Conservation (phyloP, 2,888 invertebrate species). For the Villa cingulata region DNA sequence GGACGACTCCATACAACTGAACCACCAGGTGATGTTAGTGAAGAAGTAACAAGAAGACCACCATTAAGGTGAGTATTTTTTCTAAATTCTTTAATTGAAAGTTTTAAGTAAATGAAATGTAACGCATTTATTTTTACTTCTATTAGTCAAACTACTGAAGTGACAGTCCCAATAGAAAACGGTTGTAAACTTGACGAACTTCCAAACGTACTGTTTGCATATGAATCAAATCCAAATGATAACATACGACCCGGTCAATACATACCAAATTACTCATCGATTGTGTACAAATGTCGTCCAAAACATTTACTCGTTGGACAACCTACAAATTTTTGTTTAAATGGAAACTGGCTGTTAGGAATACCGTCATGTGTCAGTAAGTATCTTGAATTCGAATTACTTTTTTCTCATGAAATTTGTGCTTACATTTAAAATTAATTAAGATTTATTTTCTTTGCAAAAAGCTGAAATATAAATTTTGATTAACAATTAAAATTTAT, state of each 20-base stretch:
- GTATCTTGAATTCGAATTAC: neutral
- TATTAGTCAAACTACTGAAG: neutral
- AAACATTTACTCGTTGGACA: neutral
- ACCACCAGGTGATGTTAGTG: neutral
- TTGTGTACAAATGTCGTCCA: conserved; percentile 1
- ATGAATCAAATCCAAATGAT: conserved; percentile 2
- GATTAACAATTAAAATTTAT: no score
- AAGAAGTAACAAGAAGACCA: no score
- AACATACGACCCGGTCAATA: neutral
- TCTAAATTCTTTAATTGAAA: no score
- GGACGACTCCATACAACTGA: neutral
- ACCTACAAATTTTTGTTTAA: neutral
- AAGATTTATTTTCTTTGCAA: no score
- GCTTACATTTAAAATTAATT: neutral
- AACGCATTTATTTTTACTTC: no score
- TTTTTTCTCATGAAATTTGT: neutral
- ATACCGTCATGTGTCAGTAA: conserved; percentile 7
- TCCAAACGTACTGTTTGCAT: neutral
- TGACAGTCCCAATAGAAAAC: neutral
- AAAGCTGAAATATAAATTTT: no score
- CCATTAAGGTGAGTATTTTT: no score
- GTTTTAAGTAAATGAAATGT: no score
- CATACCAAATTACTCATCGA: neutral
- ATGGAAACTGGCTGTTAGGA: neutral
- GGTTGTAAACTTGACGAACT: neutral